Conservation (phyloP, 2,888 invertebrate species). For the Pseudococcus longispinus region DNA sequence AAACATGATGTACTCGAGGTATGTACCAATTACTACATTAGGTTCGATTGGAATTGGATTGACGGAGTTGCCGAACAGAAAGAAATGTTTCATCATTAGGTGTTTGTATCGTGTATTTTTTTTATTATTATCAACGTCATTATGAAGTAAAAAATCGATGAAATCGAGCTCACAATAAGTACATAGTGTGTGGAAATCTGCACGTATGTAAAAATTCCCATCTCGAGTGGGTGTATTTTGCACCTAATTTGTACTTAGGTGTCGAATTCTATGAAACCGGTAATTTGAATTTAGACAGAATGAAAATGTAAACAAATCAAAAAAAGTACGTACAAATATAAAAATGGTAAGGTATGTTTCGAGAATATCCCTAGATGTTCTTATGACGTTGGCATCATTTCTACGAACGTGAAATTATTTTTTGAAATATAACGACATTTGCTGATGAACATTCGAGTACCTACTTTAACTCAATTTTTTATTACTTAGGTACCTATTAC, state of each 20-base stretch:
- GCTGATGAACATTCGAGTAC: too few relatives aligned
- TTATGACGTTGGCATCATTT: too few relatives aligned
- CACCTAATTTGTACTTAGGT: neutral
- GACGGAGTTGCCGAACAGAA: neutral
- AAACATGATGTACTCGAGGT: neutral
- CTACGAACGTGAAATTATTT: too few relatives aligned
- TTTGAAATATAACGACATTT: too few relatives aligned
- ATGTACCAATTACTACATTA: neutral
- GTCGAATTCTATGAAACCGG: neutral
- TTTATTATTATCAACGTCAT: constrained; percentile 2
- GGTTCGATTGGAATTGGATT: neutral
- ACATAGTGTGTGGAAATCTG: neutral
- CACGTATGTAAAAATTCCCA: neutral
- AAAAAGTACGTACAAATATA: neutral
- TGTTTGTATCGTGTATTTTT: neutral
- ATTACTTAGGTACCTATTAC: too few relatives aligned
- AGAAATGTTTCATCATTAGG: neutral
- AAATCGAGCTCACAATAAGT: neutral
- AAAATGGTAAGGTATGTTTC: neutral
- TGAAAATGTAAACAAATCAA: neutral
- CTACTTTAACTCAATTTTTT: too few relatives aligned
- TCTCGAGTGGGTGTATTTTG: neutral
- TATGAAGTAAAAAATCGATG: neutral
- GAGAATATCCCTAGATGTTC: too few relatives aligned
- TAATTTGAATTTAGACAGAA: neutral